A percentile compares a stretch with the other conserved stretches of the same genome.
phyloP scores from a whole-genome alignment of 2,888 invertebrate genomes.

The Crossocerus cetratus region DNA sequence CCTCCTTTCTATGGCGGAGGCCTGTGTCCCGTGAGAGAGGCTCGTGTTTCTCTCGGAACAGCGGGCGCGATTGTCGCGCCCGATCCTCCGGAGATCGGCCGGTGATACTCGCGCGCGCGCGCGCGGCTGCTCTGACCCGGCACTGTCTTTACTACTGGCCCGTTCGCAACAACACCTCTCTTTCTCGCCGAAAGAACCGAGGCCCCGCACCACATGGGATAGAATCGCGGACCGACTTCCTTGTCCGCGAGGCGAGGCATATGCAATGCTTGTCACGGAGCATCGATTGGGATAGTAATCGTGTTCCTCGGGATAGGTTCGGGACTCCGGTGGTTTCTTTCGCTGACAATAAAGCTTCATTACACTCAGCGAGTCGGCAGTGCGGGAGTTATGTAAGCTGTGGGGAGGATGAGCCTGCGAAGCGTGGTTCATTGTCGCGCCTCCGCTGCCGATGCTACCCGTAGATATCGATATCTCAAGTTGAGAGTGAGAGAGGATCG shows the following conservation, averaged over 20 bases:
- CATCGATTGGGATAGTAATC: too few relatives aligned
- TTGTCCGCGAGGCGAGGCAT: too few relatives aligned
- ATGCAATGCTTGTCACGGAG: too few relatives aligned
- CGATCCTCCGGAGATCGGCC: conserved; percentile 9
- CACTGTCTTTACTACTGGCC: too few relatives aligned
- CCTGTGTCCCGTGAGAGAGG: conserved; percentile 15
- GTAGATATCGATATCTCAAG: conserved; percentile 61
- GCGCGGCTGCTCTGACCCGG: too few relatives aligned
- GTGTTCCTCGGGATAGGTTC: too few relatives aligned
- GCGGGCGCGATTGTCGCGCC: conserved; percentile 4
- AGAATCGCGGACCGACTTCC: too few relatives aligned
- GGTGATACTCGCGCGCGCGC: too few relatives aligned
- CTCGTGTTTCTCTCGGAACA: conserved; percentile 13
- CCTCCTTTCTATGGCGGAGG: conserved; percentile 23
- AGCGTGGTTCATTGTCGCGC: conserved; percentile 43
- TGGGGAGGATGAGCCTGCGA: conserved; percentile 28
- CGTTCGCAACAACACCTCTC: too few relatives aligned
- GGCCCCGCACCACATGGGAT: too few relatives aligned
- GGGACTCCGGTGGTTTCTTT: too few relatives aligned
- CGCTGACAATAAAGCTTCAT: conserved; percentile 35
- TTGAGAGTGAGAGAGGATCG: conserved; percentile 10
- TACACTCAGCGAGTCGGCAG: conserved; percentile 30
- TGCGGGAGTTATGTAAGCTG: not conserved
- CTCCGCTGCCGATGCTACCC: conserved; percentile 43
- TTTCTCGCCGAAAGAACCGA: too few relatives aligned